A percentile compares a stretch with the other conserved stretches of the same genome.
Conservation (phyloP, 2,113 vertebrate genomes). For the Sorex araneus region DNA sequence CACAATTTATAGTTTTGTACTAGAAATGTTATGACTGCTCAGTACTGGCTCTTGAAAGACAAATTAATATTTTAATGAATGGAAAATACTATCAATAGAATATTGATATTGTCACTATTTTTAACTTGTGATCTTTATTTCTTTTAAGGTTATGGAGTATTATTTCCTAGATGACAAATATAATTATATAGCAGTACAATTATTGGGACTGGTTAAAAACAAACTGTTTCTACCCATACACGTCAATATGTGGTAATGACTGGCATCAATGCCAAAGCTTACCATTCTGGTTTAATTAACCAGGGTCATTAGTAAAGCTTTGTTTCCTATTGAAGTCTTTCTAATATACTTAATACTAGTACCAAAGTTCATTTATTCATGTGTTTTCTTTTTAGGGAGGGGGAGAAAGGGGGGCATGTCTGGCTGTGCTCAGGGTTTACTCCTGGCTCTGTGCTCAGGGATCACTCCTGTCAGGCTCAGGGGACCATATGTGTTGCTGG, state of each 20-base stretch:
- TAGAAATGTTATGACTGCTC: neutral
- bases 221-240: neutral
- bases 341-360: neutral
- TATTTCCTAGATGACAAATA: neutral
- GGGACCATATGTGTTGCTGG: too few relatives aligned
- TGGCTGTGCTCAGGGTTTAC: too few relatives aligned
- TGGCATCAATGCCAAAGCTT: neutral
- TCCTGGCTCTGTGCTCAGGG: too few relatives aligned
- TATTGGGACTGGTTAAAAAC: neutral
- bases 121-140: conserved; percentile 16
- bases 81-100: neutral
- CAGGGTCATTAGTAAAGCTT: conserved; percentile 27
- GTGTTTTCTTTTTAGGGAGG: neutral
- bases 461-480: too few relatives aligned
- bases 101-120: neutral
- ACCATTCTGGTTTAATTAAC: neutral
- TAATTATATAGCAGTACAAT: neutral
- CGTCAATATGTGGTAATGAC: neutral
- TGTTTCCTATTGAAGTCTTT: neutral
- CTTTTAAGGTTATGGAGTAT: neutral
- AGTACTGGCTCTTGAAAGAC: neutral
- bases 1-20: neutral
- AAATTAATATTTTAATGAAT: conserved; percentile 20
- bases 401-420: too few relatives aligned
- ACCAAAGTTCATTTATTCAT: neutral